Evolutionary conservation across 2,888 invertebrate genomes (phyloP), one percentile per base, ranked within the genome.

Genomic region (Phyllotreta cruciferae): DNA sequence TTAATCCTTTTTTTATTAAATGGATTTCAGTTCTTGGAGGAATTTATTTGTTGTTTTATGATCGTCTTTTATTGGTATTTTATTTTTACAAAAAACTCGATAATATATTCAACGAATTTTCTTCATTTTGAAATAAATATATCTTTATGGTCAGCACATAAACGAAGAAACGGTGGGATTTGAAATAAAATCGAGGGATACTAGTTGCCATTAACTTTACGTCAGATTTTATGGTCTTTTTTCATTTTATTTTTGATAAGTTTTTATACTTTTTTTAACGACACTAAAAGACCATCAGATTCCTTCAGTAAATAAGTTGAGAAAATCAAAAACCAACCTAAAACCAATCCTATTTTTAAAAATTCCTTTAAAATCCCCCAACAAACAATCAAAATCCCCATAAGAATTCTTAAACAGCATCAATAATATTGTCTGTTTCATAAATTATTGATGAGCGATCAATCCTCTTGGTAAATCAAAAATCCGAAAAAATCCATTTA

Each of bases 21-120:
- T 24, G 24, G 24, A 24, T 24, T 24, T 24, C 24, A 24, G 24
- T 3, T 24, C 24, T 24, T 24, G 24, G 24, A 24, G 24, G 24
- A 24, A 24, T 24, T 24, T 24, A 24, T 60, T 41, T 41, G n/a
- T 64, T 62, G 62, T 62, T 62, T 66, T 64, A 66, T 66, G 62
- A 60, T 64, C 56, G 44, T 39, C 11, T 62, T 39, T 64, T 66
- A 66, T 63, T 60, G 63, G 64, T 52, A 49, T 62, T 64, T 60
- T 62, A 64, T 62, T 60, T 66, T 64, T 66, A 62, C 64, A 64
- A 64, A 64, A 66, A 64, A 62, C 66, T 62, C 39, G 64, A 64
- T 64, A 64, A 66, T 64, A 60, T 60, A 60, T 52, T 64, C 56
- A 53, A 62, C 60, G 49, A 56, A 62, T 61, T 54, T 44, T 45